Evolutionary conservation across 92 coral and sea anemone genomes (phyloP).

Genomic region (Porites cylindrica): DNA sequence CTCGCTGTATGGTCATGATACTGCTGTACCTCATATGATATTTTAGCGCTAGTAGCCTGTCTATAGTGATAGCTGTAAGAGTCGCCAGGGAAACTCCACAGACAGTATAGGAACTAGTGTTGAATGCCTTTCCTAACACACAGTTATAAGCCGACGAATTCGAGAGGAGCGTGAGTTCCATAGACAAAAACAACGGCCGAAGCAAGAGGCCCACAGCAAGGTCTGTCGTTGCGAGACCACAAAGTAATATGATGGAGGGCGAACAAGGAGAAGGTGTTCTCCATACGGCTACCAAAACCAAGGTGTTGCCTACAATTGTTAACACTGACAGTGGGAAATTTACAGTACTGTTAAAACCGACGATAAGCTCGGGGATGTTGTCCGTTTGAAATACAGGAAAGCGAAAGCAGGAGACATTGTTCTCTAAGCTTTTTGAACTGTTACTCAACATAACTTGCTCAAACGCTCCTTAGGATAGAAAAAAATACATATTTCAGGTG

Average conservation of each 20-base stretch:
- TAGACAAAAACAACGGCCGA: neutral
- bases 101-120: neutral
- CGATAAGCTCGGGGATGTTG: neutral
- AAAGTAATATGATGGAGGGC: slow-evolving; percentile 4
- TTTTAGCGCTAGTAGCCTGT: neutral
- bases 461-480: no score
- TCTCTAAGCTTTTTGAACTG: no score
- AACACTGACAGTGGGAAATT: neutral
- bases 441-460: no score
- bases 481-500: no score
- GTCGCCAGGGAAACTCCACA: slow-evolving; percentile 1
- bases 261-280: slow-evolving; percentile 10
- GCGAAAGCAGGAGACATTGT: no score
- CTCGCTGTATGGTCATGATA: neutral
- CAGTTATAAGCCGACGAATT: neutral
- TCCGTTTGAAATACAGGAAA: neutral
- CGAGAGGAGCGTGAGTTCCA: neutral
- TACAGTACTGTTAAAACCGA: neutral
- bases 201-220: slow-evolving; percentile 6
- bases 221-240: slow-evolving; percentile 20
- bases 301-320: slow-evolving; percentile 1
- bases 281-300: slow-evolving; percentile 7
- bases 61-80: neutral
- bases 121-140: neutral
- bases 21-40: slow-evolving; percentile 23